Evolutionary conservation across 2,113 vertebrate species (phyloP).

Genomic region (Protomyctophum bolini): DNA sequence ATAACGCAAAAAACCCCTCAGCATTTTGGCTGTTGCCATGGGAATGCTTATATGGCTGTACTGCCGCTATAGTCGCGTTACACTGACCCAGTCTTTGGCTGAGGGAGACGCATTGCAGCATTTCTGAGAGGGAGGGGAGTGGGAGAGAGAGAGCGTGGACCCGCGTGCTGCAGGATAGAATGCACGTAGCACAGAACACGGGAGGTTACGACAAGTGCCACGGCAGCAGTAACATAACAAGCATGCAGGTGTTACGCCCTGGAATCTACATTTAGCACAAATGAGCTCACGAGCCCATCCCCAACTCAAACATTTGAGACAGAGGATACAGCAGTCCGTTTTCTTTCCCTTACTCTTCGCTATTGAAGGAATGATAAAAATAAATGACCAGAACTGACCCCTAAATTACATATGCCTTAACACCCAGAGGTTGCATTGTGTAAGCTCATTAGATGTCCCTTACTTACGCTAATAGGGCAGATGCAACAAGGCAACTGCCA

Average conservation of each 20-base stretch:
- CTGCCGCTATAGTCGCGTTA: conserved; percentile 71
- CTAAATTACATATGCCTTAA: conserved; percentile 2
- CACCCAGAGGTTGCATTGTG: background rate
- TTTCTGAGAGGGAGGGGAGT: conserved; percentile 71
- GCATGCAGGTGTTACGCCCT: conserved; percentile 40
- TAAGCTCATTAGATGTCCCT: conserved; percentile 3
- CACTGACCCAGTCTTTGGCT: conserved; percentile 79
- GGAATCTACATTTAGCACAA: conserved; percentile 60
- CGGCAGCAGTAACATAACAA: conserved; percentile 24
- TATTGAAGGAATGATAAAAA: conserved; percentile 26
- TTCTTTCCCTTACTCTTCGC: conserved; percentile 25
- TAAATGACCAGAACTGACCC: conserved; percentile 3
- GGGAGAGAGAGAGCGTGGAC: background rate
- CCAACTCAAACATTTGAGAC: conserved; percentile 20
- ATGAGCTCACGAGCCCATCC: conserved; percentile 36
- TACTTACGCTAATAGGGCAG: background rate
- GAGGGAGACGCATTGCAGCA: conserved; percentile 85
- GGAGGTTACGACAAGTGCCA: conserved; percentile 34
- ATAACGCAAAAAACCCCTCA: conserved; percentile 33
- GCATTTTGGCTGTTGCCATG: conserved; percentile 55
- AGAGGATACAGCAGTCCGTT: conserved; percentile 35
- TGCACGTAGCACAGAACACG: conserved; percentile 41
- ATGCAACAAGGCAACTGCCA: background rate
- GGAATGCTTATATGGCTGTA: conserved; percentile 39
- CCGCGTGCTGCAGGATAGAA: conserved; percentile 48